Evolutionary conservation across 2,797 vertebrate species (phyloP), one percentile per base, ranked within the genome.

Genomic region (Microcaecilia unicolor): DNA sequence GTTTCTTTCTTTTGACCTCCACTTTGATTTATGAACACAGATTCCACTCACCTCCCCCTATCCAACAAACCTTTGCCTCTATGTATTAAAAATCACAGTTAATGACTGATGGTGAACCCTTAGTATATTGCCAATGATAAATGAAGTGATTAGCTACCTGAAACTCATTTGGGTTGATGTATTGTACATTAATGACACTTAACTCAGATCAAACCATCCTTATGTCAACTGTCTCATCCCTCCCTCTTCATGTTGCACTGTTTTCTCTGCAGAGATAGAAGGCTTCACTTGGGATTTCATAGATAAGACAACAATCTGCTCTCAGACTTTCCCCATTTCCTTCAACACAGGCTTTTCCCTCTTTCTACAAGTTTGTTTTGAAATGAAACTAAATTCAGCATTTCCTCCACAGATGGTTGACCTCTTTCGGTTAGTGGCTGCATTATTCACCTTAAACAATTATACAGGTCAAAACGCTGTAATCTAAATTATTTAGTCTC

Each of bases 401-500:
- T 83, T 83, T 81, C 75, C 75, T 81, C 74, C 73, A 77, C 83
- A 85, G 83, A 84, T 86, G 81, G 81, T 71, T 81, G 77, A 76
- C 76, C 74, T 85, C 81, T 81, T 81, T 83, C 80, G 85, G 64
- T 76, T 76, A 68, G 72, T 73, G 71, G 56, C 70, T 78, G 70
- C 74, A 80, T 80, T 74, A 78, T 72, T 82, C 78, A 75, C n/a
- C 80, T 83, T 68, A 80, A 83, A 84, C 78, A 82, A 82, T 77
- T 78, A 80, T 57, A 81, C 67, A 78, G 78, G 80, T 84, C 78
- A 78, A 66, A 76, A 81, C 70, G 38, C 68, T 68, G 60, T 80
- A 84, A 84, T 80, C 74, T 82, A 83, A 84, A 84, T 83, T 79
- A 83, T 84, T 82, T 84, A 83, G 81, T 82, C 79, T 84, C 78